Base-by-base conservation (phyloP, 2,888 invertebrate genomes). In the Drosophila colorata region DNA sequence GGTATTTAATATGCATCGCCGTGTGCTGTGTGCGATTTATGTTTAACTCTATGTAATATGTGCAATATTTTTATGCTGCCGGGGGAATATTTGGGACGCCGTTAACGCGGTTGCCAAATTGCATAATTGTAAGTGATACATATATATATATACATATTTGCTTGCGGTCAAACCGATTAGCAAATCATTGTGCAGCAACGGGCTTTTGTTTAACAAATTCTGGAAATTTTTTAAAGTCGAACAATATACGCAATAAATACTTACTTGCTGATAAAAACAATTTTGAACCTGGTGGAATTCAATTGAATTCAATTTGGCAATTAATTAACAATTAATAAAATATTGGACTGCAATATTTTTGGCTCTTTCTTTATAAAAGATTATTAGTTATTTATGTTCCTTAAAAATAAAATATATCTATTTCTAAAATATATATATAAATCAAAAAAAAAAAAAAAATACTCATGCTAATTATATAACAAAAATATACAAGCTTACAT, bases 51-150 rank as follows among this genome's bases (percentile, higher is more conserved):
- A 5, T 51, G 48, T 61, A 67, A 87, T 81, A 69, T 87, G 79
- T 74, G 87, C 85, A 87, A 84, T 81, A 81, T 81, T 84, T 87
- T 69, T 69, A 74, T 72, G 78, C 55, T 71, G 38, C 37, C 14
- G 14, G 25, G 63, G 72, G 75, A 48, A 70, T 80, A 64, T 61
- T 55, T 65, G 56, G 37, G 43, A 46, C 57, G 48, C 53, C 53
- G 38, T 31, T 44, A 56, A 52, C 33, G 40, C 13, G 47, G 16
- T 53, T 28, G 18, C 16, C 41, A 33, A 58, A 52, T 77, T 83
- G 66, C 61, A 63, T 64, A 68, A 75, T 51, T 48, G 31, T 35
- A 48, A 8, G n/a, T 37, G 69, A 25, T 25, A 23, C 31, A 35
- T 9, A 20, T 16, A 28, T 14, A 20, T 4, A 38, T 38, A 13